phyloP scores from a whole-genome alignment of 2,797 vertebrate species.

The Sebastiscus tertius region DNA sequence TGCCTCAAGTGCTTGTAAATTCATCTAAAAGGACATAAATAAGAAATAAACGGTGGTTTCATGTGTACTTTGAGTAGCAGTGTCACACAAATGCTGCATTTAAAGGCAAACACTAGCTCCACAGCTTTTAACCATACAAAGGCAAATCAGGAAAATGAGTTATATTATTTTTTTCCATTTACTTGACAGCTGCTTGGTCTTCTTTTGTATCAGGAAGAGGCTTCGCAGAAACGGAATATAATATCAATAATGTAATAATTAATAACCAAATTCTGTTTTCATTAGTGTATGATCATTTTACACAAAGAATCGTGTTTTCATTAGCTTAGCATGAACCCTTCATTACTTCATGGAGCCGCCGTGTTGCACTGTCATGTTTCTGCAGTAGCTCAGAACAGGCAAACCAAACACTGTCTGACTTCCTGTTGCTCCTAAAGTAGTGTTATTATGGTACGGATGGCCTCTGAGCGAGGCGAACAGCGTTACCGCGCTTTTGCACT shows the following conservation, averaged over 20 bases:
- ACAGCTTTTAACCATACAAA: neutral
- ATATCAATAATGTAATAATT: no score
- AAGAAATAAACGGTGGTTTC: neutral
- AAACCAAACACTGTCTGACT: neutral
- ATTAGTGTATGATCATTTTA: no score
- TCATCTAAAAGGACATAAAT: slow-evolving; percentile 6
- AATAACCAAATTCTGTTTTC: no score
- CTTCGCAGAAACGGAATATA: neutral
- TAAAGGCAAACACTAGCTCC: neutral
- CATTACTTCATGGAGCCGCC: no score
- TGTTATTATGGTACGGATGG: neutral
- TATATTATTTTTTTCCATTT: neutral
- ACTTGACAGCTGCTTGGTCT: neutral
- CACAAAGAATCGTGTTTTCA: no score
- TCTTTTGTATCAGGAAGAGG: neutral
- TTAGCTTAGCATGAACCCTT: no score
- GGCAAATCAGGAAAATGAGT: neutral
- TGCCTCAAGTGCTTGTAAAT: slow-evolving; percentile 29
- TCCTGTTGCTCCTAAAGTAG: neutral
- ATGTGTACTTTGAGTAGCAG: neutral
- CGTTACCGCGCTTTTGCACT: neutral
- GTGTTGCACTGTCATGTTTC: no score
- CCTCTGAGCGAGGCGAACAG: neutral
- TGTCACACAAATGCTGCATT: neutral
- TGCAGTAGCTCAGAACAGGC: no score